These are phyloP conservation scores for Irena cyanogastra DNA, from an alignment of 2,113 vertebrate species.

Conservation along the genomic window DNA sequence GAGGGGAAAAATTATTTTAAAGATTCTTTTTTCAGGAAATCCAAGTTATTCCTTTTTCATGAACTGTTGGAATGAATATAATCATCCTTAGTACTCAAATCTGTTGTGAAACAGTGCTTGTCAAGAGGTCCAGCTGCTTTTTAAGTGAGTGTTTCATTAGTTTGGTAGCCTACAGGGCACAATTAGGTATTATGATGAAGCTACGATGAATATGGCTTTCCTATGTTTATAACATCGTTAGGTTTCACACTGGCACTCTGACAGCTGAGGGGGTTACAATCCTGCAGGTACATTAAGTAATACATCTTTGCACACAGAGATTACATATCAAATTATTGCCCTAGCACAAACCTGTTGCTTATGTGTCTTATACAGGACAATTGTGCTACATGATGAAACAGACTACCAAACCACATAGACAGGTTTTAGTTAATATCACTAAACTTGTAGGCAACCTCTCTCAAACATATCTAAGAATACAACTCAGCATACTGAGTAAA, in stretches of 20 bases:
- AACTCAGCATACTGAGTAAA: not conserved
- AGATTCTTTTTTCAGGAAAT: not conserved
- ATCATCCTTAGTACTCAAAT: not conserved
- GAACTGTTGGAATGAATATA: not conserved
- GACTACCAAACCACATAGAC: not conserved
- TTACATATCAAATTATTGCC: constrained; percentile 9
- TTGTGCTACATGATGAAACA: not conserved
- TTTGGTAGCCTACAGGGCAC: not conserved
- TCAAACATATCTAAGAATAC: not conserved
- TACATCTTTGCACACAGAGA: not conserved
- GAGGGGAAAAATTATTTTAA: not conserved
- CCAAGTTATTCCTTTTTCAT: not conserved
- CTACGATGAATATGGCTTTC: constrained; percentile 19
- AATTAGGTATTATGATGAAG: not conserved
- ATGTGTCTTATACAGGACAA: not conserved
- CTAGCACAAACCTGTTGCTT: not conserved
- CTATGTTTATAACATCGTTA: not conserved
- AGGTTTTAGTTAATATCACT: not conserved
- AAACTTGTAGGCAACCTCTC: not conserved
- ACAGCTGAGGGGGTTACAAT: constrained; percentile 3
- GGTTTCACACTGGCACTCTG: not conserved
- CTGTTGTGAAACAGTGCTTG: not conserved
- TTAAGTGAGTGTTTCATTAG: not conserved
- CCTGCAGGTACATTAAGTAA: not conserved
- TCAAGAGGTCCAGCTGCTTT: not conserved